Percentiles rank a stretch among this genome's conserved stretches.
Evolutionary conservation across 2,113 vertebrate species (phyloP).

Genomic region (Tursiops truncatus): DNA sequence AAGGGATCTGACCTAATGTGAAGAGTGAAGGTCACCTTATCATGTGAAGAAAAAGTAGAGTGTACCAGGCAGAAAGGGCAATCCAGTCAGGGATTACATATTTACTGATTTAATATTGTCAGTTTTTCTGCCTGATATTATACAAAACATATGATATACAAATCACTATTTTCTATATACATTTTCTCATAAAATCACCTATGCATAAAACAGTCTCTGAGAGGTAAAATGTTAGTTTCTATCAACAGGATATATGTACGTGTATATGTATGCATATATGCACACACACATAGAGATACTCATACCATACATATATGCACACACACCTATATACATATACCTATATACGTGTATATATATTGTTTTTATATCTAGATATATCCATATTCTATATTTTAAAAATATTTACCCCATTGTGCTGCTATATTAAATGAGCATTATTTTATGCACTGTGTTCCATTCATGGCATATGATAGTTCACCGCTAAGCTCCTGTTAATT

Average conservation of each 20-base stretch:
- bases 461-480: background rate
- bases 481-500: background rate
- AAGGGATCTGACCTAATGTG: background rate
- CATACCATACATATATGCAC: background rate
- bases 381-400: background rate
- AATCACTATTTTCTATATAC: background rate
- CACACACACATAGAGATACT: background rate
- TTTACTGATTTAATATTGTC: background rate
- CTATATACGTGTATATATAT: background rate
- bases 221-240: background rate
- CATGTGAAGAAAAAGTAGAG: background rate
- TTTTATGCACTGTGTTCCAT: background rate
- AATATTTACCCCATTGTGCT: background rate
- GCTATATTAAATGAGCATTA: background rate
- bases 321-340: background rate
- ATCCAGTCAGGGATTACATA: background rate
- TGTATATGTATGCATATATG: background rate
- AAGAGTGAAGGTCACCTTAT: background rate
- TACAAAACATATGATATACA: background rate
- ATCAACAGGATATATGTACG: background rate
- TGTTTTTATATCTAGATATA: background rate
- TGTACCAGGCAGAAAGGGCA: background rate
- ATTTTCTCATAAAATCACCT: background rate
- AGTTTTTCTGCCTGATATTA: background rate
- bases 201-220: background rate